A percentile compares a stretch with the other conserved stretches of the same genome.
Conservation (phyloP, 2,113 vertebrate species). For the Oceanodroma tethys region DNA sequence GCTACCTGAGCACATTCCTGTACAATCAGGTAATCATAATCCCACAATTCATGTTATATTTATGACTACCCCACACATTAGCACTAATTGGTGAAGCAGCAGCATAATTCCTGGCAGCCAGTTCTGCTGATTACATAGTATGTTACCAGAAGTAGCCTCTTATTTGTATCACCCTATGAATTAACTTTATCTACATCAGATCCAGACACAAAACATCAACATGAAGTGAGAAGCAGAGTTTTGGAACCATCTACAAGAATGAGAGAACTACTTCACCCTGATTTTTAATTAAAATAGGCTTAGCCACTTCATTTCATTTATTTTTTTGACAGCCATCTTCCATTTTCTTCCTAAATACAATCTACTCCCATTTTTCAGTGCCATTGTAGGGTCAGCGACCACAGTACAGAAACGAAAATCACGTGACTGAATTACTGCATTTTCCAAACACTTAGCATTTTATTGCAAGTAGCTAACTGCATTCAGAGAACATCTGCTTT, state of each 20-base stretch:
- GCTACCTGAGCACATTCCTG: not conserved
- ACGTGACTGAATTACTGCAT: not conserved
- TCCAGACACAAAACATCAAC: not conserved
- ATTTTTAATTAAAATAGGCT: slow-evolving; percentile 44
- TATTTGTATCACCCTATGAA: not conserved
- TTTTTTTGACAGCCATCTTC: slow-evolving; percentile 6
- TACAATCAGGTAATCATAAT: not conserved
- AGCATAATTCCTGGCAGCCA: not conserved
- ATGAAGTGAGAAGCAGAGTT: not conserved
- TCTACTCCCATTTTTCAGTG: not conserved
- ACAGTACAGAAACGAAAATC: not conserved
- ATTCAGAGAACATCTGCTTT: slow-evolving; percentile 33
- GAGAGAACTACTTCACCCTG: not conserved
- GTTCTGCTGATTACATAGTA: not conserved
- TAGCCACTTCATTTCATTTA: not conserved
- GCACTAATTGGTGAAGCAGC: not conserved
- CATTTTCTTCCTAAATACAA: not conserved
- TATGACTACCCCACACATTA: not conserved
- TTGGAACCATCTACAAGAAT: not conserved
- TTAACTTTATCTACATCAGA: not conserved
- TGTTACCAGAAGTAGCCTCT: not conserved
- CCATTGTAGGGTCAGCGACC: not conserved
- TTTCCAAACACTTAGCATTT: slow-evolving; percentile 5
- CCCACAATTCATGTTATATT: not conserved
- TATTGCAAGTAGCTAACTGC: slow-evolving; percentile 22